Percentiles rank a stretch among this genome's conserved stretches.
These are phyloP conservation scores for Zalophus californianus DNA, from an alignment of 2,797 vertebrate genomes.

Conservation along the genomic window DNA sequence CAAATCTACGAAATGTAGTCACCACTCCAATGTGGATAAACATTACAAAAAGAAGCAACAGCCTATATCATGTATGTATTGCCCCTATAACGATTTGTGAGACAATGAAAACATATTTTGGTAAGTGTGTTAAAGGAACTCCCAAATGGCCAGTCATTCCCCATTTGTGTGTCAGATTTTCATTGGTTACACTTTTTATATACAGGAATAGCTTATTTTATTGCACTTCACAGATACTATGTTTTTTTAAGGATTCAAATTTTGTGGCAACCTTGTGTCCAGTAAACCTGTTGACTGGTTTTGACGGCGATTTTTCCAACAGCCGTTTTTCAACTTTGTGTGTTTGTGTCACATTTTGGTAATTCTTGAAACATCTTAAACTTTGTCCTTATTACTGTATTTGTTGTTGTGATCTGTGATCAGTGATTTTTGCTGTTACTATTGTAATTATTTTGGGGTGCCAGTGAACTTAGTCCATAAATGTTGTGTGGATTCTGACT, in stretches of 20 bases:
- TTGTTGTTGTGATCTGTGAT: not conserved
- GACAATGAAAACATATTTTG: not conserved
- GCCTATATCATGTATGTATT: not conserved
- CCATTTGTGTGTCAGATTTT: not conserved
- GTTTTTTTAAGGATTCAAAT: not conserved
- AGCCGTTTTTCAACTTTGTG: not conserved
- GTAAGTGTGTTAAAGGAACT: not conserved
- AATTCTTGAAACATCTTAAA: not conserved
- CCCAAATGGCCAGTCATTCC: not conserved
- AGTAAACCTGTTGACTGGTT: not conserved
- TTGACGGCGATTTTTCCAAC: not conserved
- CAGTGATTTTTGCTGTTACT: not conserved
- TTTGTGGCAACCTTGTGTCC: not conserved
- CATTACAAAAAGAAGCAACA: not conserved
- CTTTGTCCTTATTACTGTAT: not conserved
- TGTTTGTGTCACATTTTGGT: not conserved
- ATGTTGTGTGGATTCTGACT: not conserved
- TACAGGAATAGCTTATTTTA: not conserved
- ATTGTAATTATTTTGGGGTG: not conserved
- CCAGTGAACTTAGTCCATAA: not conserved
- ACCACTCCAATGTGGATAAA: not conserved
- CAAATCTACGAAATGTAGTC: not conserved
- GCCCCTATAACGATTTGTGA: not conserved
- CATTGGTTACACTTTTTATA: not conserved
- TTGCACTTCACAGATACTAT: not conserved